Evolutionary conservation across 2,113 vertebrate genomes (phyloP).

Genomic region (Brachionichthys hirsutus): DNA sequence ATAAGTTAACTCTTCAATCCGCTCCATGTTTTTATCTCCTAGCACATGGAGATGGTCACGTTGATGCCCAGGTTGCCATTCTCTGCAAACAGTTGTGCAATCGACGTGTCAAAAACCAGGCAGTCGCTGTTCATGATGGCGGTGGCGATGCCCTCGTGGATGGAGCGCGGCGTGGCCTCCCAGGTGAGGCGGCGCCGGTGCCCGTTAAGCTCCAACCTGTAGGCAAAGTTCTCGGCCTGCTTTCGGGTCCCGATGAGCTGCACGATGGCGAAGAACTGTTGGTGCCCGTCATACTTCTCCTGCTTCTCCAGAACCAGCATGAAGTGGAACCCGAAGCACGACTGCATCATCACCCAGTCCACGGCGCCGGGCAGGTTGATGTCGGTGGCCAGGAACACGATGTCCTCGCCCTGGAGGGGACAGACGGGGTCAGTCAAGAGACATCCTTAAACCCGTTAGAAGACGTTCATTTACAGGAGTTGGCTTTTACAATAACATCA

Average conservation of each 20-base stretch:
- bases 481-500: too few species aligned
- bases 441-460: too few species aligned
- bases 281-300: constrained; percentile 98
- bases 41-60: constrained; percentile 99
- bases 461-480: too few species aligned
- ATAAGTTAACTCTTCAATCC: neutral
- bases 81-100: constrained; percentile 98
- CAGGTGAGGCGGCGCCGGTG: constrained; percentile 97
- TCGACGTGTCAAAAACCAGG: constrained; percentile 98
- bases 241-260: constrained; percentile 99
- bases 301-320: constrained; percentile 99
- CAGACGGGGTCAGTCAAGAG: neutral
- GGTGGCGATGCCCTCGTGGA: constrained; percentile 98
- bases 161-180: constrained; percentile 97
- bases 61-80: constrained; percentile 99
- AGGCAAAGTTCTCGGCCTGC: constrained; percentile 98
- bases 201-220: constrained; percentile 96
- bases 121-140: constrained; percentile 99
- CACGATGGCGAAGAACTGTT: constrained; percentile 99
- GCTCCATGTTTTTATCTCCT: constrained; percentile 63
- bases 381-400: constrained; percentile 98
- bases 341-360: constrained; percentile 99
- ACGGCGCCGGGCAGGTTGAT: constrained; percentile 98
- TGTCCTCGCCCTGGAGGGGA: constrained; percentile 87
- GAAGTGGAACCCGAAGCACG: constrained; percentile 98